Percentiles rank a stretch among this genome's conserved stretches.
These are phyloP conservation scores for Notechis scutatus DNA, from an alignment of 2,113 vertebrate species.

Conservation along the genomic window DNA sequence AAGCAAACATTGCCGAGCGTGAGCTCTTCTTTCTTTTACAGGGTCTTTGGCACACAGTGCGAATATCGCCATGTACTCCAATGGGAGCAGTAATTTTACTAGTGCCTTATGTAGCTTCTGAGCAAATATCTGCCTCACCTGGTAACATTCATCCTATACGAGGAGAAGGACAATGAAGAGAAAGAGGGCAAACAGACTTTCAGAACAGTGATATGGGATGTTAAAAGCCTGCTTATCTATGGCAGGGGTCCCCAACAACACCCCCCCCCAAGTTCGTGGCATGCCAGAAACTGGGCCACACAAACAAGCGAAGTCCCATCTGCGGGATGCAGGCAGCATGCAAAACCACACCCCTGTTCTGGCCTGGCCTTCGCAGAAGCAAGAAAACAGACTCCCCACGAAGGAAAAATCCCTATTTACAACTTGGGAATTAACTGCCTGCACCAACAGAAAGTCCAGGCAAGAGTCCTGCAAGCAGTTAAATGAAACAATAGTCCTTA, in stretches of 20 bases:
- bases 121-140: slow-evolving; percentile 97
- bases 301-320: no score
- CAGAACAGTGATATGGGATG: neutral
- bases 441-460: no score
- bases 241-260: neutral
- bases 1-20: slow-evolving; percentile 95
- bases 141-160: slow-evolving; percentile 94
- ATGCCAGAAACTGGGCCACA: no score
- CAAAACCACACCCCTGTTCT: no score
- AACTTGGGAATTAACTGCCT: no score
- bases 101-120: slow-evolving; percentile 97
- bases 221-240: neutral
- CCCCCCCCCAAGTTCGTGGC: no score
- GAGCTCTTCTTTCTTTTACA: slow-evolving; percentile 95
- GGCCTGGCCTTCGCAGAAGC: no score
- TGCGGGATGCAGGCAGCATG: no score
- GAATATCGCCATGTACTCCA: slow-evolving; percentile 98
- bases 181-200: neutral
- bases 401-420: no score
- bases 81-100: slow-evolving; percentile 88
- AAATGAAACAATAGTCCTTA: no score
- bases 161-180: slow-evolving; percentile 31
- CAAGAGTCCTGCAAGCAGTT: no score
- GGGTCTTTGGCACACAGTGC: slow-evolving; percentile 98
- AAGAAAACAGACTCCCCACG: no score